Evolutionary conservation across 2,888 invertebrate species (phyloP).

Genomic region (Protula sp.): DNA sequence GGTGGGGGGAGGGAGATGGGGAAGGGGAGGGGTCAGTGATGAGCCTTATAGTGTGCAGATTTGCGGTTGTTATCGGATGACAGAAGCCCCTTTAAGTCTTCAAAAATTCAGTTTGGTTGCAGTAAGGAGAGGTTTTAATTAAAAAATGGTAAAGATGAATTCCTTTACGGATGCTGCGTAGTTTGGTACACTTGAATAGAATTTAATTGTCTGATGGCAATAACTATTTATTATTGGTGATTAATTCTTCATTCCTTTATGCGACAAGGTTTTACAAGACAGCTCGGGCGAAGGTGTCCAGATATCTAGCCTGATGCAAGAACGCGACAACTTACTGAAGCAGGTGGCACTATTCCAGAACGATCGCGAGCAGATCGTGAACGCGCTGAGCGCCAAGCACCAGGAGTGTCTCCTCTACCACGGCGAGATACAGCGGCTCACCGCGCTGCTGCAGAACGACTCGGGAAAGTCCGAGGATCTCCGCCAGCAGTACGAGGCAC

Average conservation of each 20-base stretch:
- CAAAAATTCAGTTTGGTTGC: too few relatives aligned
- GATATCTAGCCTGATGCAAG: conserved; percentile 33
- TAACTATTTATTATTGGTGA: not conserved
- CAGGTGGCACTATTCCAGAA: conserved; percentile 63
- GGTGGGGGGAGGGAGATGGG: too few relatives aligned
- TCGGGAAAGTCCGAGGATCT: conserved; percentile 36
- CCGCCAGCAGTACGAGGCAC: conserved; percentile 36
- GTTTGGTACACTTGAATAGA: too few relatives aligned
- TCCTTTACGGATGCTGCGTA: too few relatives aligned
- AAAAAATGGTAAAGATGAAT: too few relatives aligned
- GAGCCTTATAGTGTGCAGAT: not conserved
- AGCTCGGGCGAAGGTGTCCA: conserved; percentile 19
- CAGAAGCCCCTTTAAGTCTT: too few relatives aligned
- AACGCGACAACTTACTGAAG: conserved; percentile 59
- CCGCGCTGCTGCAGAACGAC: conserved; percentile 30
- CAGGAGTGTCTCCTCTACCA: conserved; percentile 80
- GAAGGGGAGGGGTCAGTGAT: not conserved
- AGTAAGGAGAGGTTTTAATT: too few relatives aligned
- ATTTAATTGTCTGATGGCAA: too few relatives aligned
- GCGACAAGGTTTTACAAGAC: conserved; percentile 38
- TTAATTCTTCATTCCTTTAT: not conserved
- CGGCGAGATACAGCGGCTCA: conserved; percentile 73
- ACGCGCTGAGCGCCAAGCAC: conserved; percentile 70
- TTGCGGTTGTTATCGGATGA: not conserved
- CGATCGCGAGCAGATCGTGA: conserved; percentile 54